Evolutionary conservation across 2,888 invertebrate species (phyloP).

Genomic region (Sarcophaga rosellei): DNA sequence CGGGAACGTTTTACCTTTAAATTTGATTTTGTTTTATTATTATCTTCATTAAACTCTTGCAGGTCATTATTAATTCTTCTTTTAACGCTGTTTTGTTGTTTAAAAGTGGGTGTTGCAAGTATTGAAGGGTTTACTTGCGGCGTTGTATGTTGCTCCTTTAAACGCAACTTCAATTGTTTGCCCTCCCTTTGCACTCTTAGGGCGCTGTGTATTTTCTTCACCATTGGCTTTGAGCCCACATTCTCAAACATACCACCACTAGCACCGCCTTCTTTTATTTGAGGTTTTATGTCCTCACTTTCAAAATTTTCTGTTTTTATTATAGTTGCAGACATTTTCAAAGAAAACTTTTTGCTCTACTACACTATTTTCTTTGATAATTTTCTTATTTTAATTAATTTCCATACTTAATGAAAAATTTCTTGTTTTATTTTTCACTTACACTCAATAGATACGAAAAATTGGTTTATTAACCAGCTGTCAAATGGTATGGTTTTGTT

Average conservation of each 20-base stretch:
- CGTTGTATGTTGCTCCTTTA: slow-evolving; percentile 45
- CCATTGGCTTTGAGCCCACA: slow-evolving; percentile 39
- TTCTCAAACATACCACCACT: slow-evolving; percentile 30
- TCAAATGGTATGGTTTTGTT: slow-evolving; percentile 43
- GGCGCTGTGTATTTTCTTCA: slow-evolving; percentile 56
- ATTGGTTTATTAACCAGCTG: slow-evolving; percentile 61
- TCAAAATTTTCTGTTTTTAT: slow-evolving; percentile 67
- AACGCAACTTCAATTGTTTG: slow-evolving; percentile 45
- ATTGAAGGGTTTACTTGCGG: slow-evolving; percentile 4
- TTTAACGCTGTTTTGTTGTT: slow-evolving; percentile 8
- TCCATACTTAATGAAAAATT: slow-evolving; percentile 51
- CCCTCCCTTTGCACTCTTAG: slow-evolving; percentile 54
- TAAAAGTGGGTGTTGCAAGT: background rate
- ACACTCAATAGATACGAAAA: slow-evolving; percentile 66
- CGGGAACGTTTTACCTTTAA: slow-evolving; percentile 44
- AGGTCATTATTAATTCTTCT: slow-evolving; percentile 3
- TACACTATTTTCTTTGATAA: slow-evolving; percentile 29
- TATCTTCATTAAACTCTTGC: slow-evolving; percentile 20
- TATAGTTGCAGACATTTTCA: slow-evolving; percentile 64
- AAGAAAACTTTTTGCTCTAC: slow-evolving; percentile 4
- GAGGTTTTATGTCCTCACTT: slow-evolving; percentile 55
- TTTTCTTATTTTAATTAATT: slow-evolving; percentile 47
- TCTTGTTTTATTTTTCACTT: slow-evolving; percentile 41
- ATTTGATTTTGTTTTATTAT: background rate
- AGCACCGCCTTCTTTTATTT: slow-evolving; percentile 50